These are phyloP conservation scores for Tupiocoris notatus DNA, from an alignment of 2,888 invertebrate species.

Conservation along the genomic window DNA sequence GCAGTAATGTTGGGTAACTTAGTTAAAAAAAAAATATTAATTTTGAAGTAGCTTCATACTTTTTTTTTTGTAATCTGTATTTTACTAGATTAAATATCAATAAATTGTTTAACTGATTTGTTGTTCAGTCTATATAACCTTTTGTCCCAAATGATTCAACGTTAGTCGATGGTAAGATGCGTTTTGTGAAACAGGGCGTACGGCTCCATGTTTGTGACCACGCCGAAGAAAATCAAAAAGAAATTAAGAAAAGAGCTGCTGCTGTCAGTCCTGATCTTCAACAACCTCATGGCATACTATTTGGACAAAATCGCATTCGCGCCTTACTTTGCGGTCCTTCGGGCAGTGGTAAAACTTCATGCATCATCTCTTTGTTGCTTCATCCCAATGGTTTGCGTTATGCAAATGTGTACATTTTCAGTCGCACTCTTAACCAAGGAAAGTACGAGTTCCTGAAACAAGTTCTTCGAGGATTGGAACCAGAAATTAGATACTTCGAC, in stretches of 20 bases:
- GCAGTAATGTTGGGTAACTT: background rate
- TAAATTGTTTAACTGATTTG: too few species aligned
- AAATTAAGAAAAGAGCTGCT: background rate
- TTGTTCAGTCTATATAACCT: background rate
- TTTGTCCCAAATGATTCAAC: background rate
- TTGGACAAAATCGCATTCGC: slow-evolving; percentile 42
- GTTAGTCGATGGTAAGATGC: background rate
- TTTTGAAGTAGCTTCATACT: background rate
- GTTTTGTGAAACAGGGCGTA: background rate
- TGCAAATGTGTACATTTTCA: slow-evolving; percentile 54
- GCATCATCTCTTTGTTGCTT: slow-evolving; percentile 48
- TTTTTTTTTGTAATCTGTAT: background rate
- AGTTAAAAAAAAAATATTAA: too few species aligned
- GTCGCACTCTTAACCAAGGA: slow-evolving; percentile 51
- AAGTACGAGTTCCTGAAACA: slow-evolving; percentile 51
- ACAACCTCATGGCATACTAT: background rate
- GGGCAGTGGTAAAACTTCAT: background rate
- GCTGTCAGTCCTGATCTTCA: background rate
- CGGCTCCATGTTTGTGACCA: background rate
- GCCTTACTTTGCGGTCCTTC: slow-evolving; percentile 47
- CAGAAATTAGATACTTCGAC: slow-evolving; percentile 48
- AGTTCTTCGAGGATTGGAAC: slow-evolving; percentile 46
- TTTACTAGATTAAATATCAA: too few species aligned
- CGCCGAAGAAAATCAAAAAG: background rate
- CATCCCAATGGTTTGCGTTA: slow-evolving; percentile 53